Conservation (phyloP, 23 tunicate genomes). For the Ascidia mentula region DNA sequence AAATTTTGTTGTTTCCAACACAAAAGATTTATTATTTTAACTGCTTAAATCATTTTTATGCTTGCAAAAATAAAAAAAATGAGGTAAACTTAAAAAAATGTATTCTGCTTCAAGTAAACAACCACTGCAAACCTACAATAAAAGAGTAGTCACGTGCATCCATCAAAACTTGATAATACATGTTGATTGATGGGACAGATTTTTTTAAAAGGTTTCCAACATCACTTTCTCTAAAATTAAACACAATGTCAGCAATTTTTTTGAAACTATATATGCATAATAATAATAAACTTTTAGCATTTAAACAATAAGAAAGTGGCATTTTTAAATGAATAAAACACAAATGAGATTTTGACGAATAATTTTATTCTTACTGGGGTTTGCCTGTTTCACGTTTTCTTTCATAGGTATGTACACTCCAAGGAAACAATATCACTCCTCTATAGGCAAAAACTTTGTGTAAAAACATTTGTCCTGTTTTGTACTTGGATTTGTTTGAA, state of each 20-base stretch:
- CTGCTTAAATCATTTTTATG: too few relatives aligned
- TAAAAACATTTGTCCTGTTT: conserved; percentile 74
- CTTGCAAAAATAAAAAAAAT: too few relatives aligned
- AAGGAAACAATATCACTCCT: conserved; percentile 71
- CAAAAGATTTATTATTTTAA: too few relatives aligned
- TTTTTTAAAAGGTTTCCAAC: conserved; percentile 15
- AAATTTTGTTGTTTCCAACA: too few relatives aligned
- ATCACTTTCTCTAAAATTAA: conserved; percentile 25
- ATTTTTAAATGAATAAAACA: too few relatives aligned
- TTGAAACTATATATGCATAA: not conserved
- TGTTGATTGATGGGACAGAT: conserved; percentile 36
- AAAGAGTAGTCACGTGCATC: conserved; percentile 71
- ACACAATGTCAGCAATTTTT: not conserved
- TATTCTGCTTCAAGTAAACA: too few relatives aligned
- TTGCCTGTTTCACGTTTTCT: conserved; percentile 18
- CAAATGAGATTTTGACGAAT: too few relatives aligned
- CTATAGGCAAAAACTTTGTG: conserved; percentile 79
- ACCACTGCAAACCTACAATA: conserved; percentile 43
- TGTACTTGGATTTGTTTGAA: conserved; percentile 42
- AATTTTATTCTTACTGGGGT: not conserved
- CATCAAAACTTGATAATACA: conserved; percentile 82
- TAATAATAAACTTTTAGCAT: too few relatives aligned
- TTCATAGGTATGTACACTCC: conserved; percentile 68
- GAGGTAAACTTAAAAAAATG: too few relatives aligned
- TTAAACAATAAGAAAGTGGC: too few relatives aligned